Percentiles rank a stretch among this genome's conserved stretches.
These are phyloP conservation scores for Tribolium castaneum DNA, from an alignment of 1,140 invertebrate species.

Conservation along the genomic window DNA sequence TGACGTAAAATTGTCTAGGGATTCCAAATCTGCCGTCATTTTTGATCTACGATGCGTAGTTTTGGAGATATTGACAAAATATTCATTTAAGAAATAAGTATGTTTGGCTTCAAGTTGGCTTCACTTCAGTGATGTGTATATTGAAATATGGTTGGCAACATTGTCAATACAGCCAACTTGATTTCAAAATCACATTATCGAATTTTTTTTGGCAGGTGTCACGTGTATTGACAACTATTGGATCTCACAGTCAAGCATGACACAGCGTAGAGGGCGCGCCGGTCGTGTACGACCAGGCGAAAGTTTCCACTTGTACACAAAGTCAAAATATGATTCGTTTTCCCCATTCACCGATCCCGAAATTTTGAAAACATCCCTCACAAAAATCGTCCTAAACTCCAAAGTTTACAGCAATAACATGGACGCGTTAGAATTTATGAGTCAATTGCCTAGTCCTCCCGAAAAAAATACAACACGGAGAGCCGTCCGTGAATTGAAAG, in stretches of 20 bases:
- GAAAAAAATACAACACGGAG: constrained; percentile 57
- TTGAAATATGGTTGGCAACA: neutral
- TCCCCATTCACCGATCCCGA: constrained; percentile 70
- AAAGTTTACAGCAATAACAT: constrained; percentile 66
- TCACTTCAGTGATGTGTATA: no score
- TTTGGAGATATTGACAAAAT: no score
- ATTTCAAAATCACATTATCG: no score
- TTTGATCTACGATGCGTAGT: no score
- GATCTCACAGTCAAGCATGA: constrained; percentile 83
- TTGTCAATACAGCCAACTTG: neutral
- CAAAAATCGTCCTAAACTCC: constrained; percentile 72
- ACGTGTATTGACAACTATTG: constrained; percentile 69
- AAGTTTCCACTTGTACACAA: constrained; percentile 80
- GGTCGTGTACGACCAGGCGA: constrained; percentile 81
- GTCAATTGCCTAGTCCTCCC: constrained; percentile 67
- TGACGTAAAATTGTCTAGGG: no score
- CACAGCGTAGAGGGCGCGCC: constrained; percentile 73
- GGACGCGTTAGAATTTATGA: constrained; percentile 65
- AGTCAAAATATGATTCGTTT: constrained; percentile 65
- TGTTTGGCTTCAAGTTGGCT: no score
- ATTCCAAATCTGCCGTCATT: no score
- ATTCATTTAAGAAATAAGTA: no score
- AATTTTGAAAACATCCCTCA: constrained; percentile 71
- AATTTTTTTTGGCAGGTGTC: constrained; percentile 54
- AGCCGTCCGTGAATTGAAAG: constrained; percentile 66